Conservation (phyloP, 2,797 vertebrate genomes). For the Kryptolebias ocellatus region DNA sequence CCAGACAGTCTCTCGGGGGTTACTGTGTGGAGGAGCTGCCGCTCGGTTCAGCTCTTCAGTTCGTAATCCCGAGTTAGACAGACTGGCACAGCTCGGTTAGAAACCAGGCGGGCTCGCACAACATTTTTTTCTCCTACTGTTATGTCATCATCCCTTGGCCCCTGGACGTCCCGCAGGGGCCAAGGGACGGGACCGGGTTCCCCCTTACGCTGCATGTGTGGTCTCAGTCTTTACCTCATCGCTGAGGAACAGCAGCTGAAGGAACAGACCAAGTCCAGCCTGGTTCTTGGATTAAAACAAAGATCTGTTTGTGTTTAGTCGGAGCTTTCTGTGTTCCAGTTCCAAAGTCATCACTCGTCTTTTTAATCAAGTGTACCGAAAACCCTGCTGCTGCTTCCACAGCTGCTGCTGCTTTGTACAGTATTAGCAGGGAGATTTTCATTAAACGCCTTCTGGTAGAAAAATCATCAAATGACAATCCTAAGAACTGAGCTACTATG, state of each 20-base stretch:
- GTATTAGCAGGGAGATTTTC: background rate
- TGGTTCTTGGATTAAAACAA: slow-evolving; percentile 11
- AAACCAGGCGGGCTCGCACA: slow-evolving; percentile 58
- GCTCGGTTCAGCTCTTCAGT: slow-evolving; percentile 57
- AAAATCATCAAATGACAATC: background rate
- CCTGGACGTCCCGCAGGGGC: slow-evolving; percentile 34
- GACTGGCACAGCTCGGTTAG: slow-evolving; percentile 39
- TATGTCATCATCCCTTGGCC: slow-evolving; percentile 66
- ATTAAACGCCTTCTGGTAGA: background rate
- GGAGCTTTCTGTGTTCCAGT: slow-evolving; percentile 9
- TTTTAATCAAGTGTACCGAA: slow-evolving; percentile 1
- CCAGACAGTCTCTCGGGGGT: slow-evolving; percentile 51
- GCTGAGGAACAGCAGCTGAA: slow-evolving; percentile 29
- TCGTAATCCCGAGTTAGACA: slow-evolving; percentile 18
- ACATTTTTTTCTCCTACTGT: slow-evolving; percentile 71
- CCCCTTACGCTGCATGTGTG: slow-evolving; percentile 58
- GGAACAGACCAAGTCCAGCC: slow-evolving; percentile 26
- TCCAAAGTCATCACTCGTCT: slow-evolving; percentile 3
- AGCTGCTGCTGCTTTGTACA: slow-evolving; percentile 24
- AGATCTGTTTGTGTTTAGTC: slow-evolving; percentile 18
- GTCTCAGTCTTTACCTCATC: slow-evolving; percentile 54
- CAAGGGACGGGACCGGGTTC: slow-evolving; percentile 38
- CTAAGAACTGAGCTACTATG: background rate
- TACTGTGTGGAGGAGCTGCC: slow-evolving; percentile 26
- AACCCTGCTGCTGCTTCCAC: slow-evolving; percentile 1